Evolutionary conservation across 2,113 vertebrate genomes (phyloP), one percentile per base, ranked within the genome.

Genomic region (Galeopterus variegatus): DNA sequence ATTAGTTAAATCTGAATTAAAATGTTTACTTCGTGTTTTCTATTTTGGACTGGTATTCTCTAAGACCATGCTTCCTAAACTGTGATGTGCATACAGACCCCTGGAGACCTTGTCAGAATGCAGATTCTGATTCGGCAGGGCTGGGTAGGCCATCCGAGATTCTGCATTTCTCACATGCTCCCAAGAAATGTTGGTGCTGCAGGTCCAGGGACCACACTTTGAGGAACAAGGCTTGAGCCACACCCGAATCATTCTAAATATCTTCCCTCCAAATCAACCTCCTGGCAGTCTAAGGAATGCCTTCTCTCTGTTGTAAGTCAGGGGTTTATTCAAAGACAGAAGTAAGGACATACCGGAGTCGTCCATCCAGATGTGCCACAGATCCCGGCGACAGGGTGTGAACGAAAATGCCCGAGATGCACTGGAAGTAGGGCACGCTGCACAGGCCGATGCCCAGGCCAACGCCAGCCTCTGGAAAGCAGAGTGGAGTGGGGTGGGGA

Each of bases 401-500:
- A 50, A 99, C 99, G 94, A 99, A 99, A 97, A 99, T 99, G 60
- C 99, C 99, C 0, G 99, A 99, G 94, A 99, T 98, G 60, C 99
- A 98, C 15, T 99, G 99, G 90, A 98, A 98, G 54, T 99, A 98
- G 56, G 99, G 99, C 41, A 99, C 98, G 18, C 99, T 99, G 93
- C 99, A 99, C 80, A 99, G 97, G 33, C 99, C 99, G 0, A 99
- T 99, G 11, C 99, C 99, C 96, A 99, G 98, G 12, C 99, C 99
- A 36, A 99, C 99, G 3, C 99, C 99, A 3, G 98, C 98, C 98
- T 99, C 99, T 99, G 98, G n/a, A 97, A 97, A 54, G 87, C 86
- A 77, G 41, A 45, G 70, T 0, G 3, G 41, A 24, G 31, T 4
- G 28, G 28, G 3, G 5, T 8, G 21, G 24, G 17, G 26, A 26